Base-by-base conservation (phyloP, 2,888 invertebrate genomes). In the Machimus atricapillus region DNA sequence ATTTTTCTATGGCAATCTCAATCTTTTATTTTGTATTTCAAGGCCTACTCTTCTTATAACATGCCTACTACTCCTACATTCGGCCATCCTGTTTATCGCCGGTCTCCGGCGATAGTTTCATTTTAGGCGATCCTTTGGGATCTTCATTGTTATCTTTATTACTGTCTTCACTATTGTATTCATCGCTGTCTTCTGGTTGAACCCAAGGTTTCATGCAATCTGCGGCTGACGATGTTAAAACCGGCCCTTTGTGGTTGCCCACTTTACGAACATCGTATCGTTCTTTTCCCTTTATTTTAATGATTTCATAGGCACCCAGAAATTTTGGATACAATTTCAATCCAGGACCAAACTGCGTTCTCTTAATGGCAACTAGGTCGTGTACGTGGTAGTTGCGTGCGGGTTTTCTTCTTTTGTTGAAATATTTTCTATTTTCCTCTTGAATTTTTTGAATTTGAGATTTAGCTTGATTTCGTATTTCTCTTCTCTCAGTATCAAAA, bases 231-330 rank as follows among this genome's bases (percentile, higher is more conserved):
- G 40, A 40, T 52, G 46, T 52, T 14, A 2, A 46, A 46, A 46
- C n/a, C n/a, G 52, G 14, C n/a, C 16, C 52, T n/a, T 52, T 19
- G n/a, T 52, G n/a, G 7, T 66, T 79, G 6, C 88, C 86, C 12
- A 86, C 82, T 46, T 88, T 88, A 34, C 79, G 76, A 27, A 88
- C 83, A 14, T 87, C 87, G 27, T 89, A 89, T 16, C 88, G 87
- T 23, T 88, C 87, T n/a, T 82, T 82, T 0, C 87, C 34, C 46
- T 87, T 88, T 16, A 88, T 85, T 37, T 81, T 40, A 31, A 79
- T 83, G 16, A 88, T 73, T 31, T 88, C 81, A 31, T 87, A 89
- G 46, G 86, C 85, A 1, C 88, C 87, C 31, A 89, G 19, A 79
- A 85, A 88, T 74, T 88, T 88, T 12, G 87, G 85, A 14, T 23